phyloP scores from a whole-genome alignment of 2,888 invertebrate genomes.

The Invenusta paracnida region DNA sequence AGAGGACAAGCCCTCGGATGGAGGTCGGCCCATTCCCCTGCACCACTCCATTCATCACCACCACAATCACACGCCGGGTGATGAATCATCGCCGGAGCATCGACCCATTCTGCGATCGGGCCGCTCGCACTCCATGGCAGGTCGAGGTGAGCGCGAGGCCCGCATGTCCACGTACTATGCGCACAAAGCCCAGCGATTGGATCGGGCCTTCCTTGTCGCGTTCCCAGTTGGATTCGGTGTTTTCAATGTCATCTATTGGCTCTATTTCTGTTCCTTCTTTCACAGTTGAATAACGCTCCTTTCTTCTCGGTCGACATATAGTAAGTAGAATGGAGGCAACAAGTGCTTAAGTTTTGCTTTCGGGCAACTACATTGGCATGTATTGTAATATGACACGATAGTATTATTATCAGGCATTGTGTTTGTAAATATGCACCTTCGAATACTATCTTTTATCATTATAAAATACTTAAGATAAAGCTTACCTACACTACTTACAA shows the following conservation, averaged over 20 bases:
- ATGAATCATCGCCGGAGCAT: not conserved
- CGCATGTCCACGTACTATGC: not conserved
- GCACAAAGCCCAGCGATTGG: slow-evolving; percentile 18
- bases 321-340: too few relatives aligned
- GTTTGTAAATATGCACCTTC: too few relatives aligned
- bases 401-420: too few relatives aligned
- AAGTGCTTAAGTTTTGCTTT: too few relatives aligned
- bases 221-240: slow-evolving; percentile 18
- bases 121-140: not conserved
- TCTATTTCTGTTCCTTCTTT: slow-evolving; percentile 16
- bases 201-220: slow-evolving; percentile 1
- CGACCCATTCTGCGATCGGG: not conserved
- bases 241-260: slow-evolving; percentile 37
- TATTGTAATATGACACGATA: too few relatives aligned
- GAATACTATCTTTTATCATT: too few relatives aligned
- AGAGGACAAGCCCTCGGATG: not conserved
- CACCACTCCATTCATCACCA: too few relatives aligned
- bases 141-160: not conserved
- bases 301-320: too few relatives aligned
- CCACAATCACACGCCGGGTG: not conserved
- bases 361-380: too few relatives aligned
- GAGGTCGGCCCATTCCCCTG: too few relatives aligned
- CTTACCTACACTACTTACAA: too few relatives aligned
- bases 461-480: too few relatives aligned
- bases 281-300: not conserved